Conservation (phyloP, 2,113 vertebrate species). For the Charina bottae region DNA sequence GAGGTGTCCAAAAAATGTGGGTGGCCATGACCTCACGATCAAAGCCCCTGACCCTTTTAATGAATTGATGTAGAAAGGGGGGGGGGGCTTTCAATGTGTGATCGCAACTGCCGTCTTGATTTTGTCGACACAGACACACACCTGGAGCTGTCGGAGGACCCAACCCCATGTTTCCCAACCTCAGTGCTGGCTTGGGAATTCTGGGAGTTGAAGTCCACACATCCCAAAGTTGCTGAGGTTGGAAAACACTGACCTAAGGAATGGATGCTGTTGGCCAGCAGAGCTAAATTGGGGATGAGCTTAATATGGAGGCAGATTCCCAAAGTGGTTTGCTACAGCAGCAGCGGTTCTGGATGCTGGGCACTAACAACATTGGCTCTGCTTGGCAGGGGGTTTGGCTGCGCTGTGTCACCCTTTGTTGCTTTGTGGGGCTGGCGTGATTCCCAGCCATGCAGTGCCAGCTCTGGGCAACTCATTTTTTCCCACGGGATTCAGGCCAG, state of each 20-base stretch:
- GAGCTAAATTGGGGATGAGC: neutral
- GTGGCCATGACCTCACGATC: neutral
- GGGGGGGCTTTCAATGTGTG: neutral
- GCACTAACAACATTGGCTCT: neutral
- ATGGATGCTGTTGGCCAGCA: neutral
- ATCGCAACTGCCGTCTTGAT: neutral
- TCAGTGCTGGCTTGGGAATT: neutral
- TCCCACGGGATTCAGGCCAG: constrained; percentile 28
- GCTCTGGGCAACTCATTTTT: constrained; percentile 18
- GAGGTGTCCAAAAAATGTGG: neutral
- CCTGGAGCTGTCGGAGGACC: neutral
- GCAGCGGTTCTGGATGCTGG: neutral
- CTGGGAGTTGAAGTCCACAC: neutral
- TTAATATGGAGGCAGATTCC: neutral
- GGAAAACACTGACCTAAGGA: neutral
- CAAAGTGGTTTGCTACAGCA: neutral
- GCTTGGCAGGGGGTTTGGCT: constrained; percentile 41
- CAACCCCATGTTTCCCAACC: neutral
- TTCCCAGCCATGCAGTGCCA: neutral
- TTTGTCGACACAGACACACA: neutral
- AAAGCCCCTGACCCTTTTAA: neutral
- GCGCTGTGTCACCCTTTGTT: constrained; percentile 10
- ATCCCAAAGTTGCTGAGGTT: neutral
- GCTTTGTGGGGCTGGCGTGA: constrained; percentile 32
- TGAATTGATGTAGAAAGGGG: neutral